Base-by-base conservation (phyloP, 2,797 vertebrate species). In the Gastrophryne carolinensis region DNA sequence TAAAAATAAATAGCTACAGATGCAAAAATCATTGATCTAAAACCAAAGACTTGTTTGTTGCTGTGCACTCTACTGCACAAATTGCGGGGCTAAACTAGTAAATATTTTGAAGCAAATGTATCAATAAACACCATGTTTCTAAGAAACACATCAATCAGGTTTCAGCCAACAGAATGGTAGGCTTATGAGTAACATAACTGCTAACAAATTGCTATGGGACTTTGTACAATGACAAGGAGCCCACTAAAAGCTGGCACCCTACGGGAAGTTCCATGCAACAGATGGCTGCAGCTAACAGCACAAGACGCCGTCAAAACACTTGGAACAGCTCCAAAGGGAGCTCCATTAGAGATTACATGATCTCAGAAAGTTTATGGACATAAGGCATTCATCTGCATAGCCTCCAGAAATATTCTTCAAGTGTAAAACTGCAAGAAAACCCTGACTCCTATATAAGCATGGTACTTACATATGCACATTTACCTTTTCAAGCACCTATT, bases 61-160 rank as follows among this genome's bases (percentile, higher is more conserved):
- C 39, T n/a, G 15, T 17, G 15, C 39, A 44, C 39, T n/a, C 3
- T n/a, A 44, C 39, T 17, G 4, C 17, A 7, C 39, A 1, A 19
- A 30, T 8, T 26, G 49, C 12, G 11, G 37, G 19, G 1, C 17
- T 15, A 44, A 32, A 75, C 35, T 6, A 71, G 21, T n/a, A 50
- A 34, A 56, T 60, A 71, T 60, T 71, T 71, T 61, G 21, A 62
- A 61, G 19, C 29, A 13, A 34, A 52, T 37, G 15, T 12, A 53
- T 50, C 57, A 49, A 39, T 29, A 60, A 68, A 21, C 67, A 32
- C 54, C 26, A 44, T 23, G 10, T 30, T 72, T 56, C 15, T 32
- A 50, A 62, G 44, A 72, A 72, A 52, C 56, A 35, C n/a, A 62
- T 69, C 44, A 62, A 63, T 70, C 73, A 76, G n/a, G 13, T 41